Conservation (phyloP, 2,797 vertebrate species). For the Pantherophis alleghaniensis region DNA sequence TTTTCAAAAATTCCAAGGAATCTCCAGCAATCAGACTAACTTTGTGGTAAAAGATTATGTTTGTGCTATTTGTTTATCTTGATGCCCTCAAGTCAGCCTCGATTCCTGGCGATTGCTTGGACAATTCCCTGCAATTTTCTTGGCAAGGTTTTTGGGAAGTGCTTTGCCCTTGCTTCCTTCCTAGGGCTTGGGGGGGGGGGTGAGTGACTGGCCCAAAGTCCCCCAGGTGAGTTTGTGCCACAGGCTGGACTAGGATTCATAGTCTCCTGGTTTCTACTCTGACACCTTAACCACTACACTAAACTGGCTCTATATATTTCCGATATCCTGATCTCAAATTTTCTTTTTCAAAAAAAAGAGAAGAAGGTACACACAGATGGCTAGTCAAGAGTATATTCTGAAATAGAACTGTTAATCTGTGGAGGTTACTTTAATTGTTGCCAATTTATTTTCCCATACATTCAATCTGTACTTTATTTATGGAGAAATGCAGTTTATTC, state of each 20-base stretch:
- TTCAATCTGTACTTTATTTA: constrained; percentile 68
- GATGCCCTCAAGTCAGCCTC: background rate
- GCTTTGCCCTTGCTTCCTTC: background rate
- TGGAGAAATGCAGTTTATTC: constrained; percentile 82
- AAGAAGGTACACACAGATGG: constrained; percentile 22
- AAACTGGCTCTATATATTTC: constrained; percentile 52
- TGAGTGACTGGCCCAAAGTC: background rate
- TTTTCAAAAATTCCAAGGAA: constrained; percentile 62
- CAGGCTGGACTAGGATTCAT: background rate
- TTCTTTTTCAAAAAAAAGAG: background rate
- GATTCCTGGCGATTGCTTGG: background rate
- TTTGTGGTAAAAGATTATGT: constrained; percentile 67
- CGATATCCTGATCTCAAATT: constrained; percentile 61
- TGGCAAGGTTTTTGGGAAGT: background rate
- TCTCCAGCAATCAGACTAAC: constrained; percentile 60
- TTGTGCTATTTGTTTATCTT: constrained; percentile 52
- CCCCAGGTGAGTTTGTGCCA: background rate
- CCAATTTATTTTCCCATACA: constrained; percentile 48
- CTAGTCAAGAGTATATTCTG: background rate
- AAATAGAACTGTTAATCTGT: constrained; percentile 31
- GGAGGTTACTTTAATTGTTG: constrained; percentile 26
- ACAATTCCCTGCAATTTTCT: background rate
- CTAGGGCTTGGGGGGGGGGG: background rate
- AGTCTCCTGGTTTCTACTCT: background rate
- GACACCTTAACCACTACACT: background rate